phyloP scores from a whole-genome alignment of 2,797 vertebrate genomes.

The Sebastiscus albofasciatus region DNA sequence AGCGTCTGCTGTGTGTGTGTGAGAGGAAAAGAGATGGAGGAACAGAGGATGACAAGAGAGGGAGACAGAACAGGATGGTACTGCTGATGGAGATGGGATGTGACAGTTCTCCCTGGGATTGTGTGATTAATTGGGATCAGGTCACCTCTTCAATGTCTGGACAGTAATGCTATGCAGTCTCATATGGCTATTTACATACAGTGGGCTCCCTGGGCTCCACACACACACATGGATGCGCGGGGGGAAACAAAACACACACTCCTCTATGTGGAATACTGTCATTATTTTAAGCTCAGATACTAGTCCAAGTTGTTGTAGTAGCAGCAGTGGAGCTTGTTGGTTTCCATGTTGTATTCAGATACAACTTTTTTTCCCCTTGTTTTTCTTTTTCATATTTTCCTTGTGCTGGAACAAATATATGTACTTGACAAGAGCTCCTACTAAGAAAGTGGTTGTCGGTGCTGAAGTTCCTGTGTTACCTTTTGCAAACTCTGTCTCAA shows the following conservation, averaged over 20 bases:
- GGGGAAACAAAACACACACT: constrained; percentile 67
- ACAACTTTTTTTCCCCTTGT: constrained; percentile 77
- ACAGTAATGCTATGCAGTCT: constrained; percentile 86
- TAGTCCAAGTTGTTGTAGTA: constrained; percentile 79
- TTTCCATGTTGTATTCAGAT: constrained; percentile 84
- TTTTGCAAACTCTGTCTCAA: constrained; percentile 89
- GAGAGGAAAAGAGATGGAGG: constrained; percentile 67
- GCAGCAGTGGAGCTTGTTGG: constrained; percentile 80
- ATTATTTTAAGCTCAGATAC: constrained; percentile 80
- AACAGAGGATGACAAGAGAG: constrained; percentile 80
- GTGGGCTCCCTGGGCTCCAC: constrained; percentile 71
- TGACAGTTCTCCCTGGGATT: constrained; percentile 93
- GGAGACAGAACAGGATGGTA: constrained; percentile 73
- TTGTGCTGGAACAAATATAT: constrained; percentile 85
- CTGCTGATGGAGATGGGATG: constrained; percentile 90
- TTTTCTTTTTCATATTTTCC: constrained; percentile 82
- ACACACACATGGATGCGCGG: constrained; percentile 12
- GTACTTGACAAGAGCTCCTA: constrained; percentile 86
- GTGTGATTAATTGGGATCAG: constrained; percentile 98
- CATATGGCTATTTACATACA: constrained; percentile 89
- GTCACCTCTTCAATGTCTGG: constrained; percentile 87
- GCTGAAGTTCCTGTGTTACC: constrained; percentile 87
- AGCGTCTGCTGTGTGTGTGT: constrained; percentile 34
- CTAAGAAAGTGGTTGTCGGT: constrained; percentile 87
- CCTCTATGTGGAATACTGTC: constrained; percentile 72